Conservation (phyloP, 2,888 invertebrate genomes). For the Apotomis turbidana region DNA sequence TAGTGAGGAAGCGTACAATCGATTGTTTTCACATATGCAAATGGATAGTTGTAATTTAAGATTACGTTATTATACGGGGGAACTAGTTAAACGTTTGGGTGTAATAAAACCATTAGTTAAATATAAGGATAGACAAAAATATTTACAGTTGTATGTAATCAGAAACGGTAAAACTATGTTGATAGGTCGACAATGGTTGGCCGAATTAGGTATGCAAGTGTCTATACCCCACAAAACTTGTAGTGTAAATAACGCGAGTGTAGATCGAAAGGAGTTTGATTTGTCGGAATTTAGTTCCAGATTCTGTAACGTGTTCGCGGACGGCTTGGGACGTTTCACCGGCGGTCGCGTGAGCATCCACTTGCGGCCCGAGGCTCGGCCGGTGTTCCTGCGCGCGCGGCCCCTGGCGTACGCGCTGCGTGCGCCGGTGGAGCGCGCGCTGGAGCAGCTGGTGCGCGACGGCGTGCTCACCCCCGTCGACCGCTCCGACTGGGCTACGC, state of each 20-base stretch:
- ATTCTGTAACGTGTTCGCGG: slow-evolving; percentile 7
- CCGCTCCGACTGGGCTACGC: slow-evolving; percentile 38
- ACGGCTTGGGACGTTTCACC: not conserved
- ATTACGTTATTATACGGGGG: slow-evolving; percentile 34
- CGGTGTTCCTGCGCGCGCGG: slow-evolving; percentile 3
- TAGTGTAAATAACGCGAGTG: not conserved
- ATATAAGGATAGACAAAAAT: slow-evolving; percentile 17
- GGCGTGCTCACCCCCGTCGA: slow-evolving; percentile 7
- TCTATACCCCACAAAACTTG: not conserved
- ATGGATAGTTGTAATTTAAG: slow-evolving; percentile 16
- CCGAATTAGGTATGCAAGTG: slow-evolving; percentile 10
- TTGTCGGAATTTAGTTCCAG: slow-evolving; percentile 6
- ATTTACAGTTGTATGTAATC: slow-evolving; percentile 37
- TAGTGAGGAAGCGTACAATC: slow-evolving; percentile 24
- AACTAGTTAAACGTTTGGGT: slow-evolving; percentile 32
- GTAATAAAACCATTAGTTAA: slow-evolving; percentile 24
- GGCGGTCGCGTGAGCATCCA: not conserved
- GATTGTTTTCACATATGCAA: slow-evolving; percentile 6
- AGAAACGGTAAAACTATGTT: slow-evolving; percentile 13
- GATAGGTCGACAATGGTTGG: slow-evolving; percentile 25
- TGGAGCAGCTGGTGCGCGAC: not conserved
- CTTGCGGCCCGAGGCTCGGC: not conserved
- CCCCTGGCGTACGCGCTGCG: not conserved
- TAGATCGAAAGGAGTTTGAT: not conserved
- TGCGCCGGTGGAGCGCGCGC: too few species aligned